phyloP scores from a whole-genome alignment of 2,797 vertebrate genomes.

The Gastrophryne carolinensis region DNA sequence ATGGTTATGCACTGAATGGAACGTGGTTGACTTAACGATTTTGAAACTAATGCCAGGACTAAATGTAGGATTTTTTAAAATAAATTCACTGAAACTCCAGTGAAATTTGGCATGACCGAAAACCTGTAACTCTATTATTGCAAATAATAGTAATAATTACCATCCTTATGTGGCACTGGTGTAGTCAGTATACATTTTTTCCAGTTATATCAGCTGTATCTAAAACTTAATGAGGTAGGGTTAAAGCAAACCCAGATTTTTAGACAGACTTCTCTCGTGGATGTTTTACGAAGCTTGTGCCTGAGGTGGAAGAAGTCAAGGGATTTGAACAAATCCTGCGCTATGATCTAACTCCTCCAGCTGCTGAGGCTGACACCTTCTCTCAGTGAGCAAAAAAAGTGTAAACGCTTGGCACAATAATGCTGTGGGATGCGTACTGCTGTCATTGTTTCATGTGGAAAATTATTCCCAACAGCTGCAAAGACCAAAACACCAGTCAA shows the following conservation, averaged over 20 bases:
- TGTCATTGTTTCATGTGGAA: slow-evolving; percentile 7
- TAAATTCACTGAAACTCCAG: too few species aligned
- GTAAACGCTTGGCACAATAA: background rate
- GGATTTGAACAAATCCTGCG: slow-evolving; percentile 42
- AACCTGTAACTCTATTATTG: too few species aligned
- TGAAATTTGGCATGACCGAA: too few species aligned
- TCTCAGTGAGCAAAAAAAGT: slow-evolving; percentile 18
- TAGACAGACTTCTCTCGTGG: slow-evolving; percentile 6
- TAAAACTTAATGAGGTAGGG: background rate
- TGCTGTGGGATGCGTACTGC: slow-evolving; percentile 25
- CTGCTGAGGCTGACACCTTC: slow-evolving; percentile 34
- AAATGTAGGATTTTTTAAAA: too few species aligned
- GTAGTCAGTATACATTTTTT: too few species aligned
- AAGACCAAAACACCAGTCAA: too few species aligned
- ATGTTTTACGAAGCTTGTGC: slow-evolving; percentile 30
- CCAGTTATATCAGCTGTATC: background rate
- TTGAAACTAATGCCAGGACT: too few species aligned
- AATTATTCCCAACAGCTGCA: background rate
- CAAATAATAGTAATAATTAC: too few species aligned
- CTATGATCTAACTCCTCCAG: slow-evolving; percentile 43
- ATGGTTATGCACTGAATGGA: too few species aligned
- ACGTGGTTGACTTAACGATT: too few species aligned
- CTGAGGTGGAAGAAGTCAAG: slow-evolving; percentile 41
- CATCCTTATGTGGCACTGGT: too few species aligned
- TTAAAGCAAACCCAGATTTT: slow-evolving; percentile 12